Evolutionary conservation across 2,797 vertebrate species (phyloP).

Genomic region (Avahi laniger): DNA sequence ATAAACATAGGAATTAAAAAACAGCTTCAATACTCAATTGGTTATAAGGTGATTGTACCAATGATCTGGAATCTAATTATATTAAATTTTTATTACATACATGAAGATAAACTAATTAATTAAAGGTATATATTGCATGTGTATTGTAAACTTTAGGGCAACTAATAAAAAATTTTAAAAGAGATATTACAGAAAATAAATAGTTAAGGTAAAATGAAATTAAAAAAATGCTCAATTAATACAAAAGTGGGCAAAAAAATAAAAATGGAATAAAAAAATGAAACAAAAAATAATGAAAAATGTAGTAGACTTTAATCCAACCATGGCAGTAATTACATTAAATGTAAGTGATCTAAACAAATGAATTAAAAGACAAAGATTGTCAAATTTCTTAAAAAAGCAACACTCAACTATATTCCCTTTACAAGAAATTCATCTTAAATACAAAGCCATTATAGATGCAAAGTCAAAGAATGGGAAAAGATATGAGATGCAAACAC

Average conservation of each 20-base stretch:
- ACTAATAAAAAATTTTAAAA: background rate
- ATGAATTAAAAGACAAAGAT: background rate
- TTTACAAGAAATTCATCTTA: background rate
- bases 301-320: background rate
- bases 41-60: background rate
- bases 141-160: background rate
- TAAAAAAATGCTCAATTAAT: background rate
- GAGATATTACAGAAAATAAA: background rate
- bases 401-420: background rate
- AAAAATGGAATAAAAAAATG: background rate
- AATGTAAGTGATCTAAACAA: constrained; percentile 6
- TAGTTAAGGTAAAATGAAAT: constrained; percentile 15
- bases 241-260: background rate
- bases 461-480: background rate
- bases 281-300: constrained; percentile 6
- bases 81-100: background rate
- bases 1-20: background rate
- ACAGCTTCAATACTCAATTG: background rate
- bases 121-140: background rate
- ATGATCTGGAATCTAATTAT: background rate
- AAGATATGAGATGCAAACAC: background rate
- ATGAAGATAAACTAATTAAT: background rate
- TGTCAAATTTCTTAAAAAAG: background rate
- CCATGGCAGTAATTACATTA: background rate
- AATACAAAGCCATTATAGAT: background rate